Evolutionary conservation across 2,888 invertebrate species (phyloP).

Genomic region (Agonopterix subpropinquella): DNA sequence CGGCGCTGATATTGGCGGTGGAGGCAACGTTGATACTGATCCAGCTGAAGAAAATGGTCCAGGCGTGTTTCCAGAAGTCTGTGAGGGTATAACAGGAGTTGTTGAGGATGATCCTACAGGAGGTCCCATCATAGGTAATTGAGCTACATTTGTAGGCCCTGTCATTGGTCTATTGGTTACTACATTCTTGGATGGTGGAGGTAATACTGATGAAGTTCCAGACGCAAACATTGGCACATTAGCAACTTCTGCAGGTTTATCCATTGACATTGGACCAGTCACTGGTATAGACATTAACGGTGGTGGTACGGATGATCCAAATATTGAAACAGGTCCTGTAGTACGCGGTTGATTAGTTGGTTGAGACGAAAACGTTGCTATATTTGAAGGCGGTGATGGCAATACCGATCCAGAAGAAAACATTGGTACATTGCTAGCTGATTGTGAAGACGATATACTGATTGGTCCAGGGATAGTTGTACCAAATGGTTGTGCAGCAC

Average conservation of each 20-base stretch:
- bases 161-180: too few species aligned
- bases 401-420: not conserved
- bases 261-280: too few species aligned
- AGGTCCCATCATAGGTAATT: too few species aligned
- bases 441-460: not conserved
- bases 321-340: too few species aligned
- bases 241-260: not conserved
- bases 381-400: not conserved
- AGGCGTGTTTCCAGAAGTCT: not conserved
- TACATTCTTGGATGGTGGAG: not conserved
- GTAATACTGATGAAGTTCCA: not conserved
- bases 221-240: not conserved
- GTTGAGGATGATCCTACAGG: too few species aligned
- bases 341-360: too few species aligned
- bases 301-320: too few species aligned
- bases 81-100: too few species aligned
- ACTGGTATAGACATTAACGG: too few species aligned
- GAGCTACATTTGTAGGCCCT: too few species aligned
- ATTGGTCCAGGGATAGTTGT: not conserved
- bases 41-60: not conserved
- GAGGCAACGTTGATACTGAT: not conserved
- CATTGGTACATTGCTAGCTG: not conserved
- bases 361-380: too few species aligned
- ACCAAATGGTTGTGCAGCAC: not conserved
- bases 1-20: not conserved